Conservation (phyloP, 2,888 invertebrate genomes). For the Syrista parreyssii region DNA sequence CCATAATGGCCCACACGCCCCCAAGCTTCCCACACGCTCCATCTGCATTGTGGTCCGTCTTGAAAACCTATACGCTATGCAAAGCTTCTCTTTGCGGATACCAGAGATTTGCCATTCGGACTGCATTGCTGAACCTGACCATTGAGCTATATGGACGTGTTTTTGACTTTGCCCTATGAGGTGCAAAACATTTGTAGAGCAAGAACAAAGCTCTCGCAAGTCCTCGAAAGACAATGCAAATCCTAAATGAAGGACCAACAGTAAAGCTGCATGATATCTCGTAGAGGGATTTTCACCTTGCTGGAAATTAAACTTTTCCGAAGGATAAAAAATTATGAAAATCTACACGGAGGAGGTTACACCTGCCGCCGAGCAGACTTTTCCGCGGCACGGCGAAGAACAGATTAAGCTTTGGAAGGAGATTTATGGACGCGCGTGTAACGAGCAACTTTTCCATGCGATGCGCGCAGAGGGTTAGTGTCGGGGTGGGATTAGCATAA, state of each 20-base stretch:
- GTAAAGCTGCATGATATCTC: background rate
- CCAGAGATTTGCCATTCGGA: background rate
- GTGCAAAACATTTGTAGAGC: background rate
- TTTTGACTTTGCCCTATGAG: background rate
- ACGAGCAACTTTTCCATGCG: conserved; percentile 59
- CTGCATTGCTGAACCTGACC: background rate
- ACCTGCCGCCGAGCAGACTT: conserved; percentile 48
- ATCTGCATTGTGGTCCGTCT: conserved; percentile 36
- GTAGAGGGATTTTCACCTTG: background rate
- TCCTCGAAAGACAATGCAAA: background rate
- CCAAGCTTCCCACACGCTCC: conserved; percentile 51
- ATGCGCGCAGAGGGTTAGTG: conserved; percentile 50
- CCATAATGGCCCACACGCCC: conserved; percentile 60
- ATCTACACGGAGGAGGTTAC: conserved; percentile 41
- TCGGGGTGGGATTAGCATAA: conserved; percentile 61
- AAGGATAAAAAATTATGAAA: conserved; percentile 55
- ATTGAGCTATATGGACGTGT: background rate
- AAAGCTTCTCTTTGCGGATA: background rate
- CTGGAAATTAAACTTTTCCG: conserved; percentile 34
- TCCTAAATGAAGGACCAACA: background rate
- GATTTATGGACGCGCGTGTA: conserved; percentile 61
- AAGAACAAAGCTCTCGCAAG: background rate
- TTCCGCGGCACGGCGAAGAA: conserved; percentile 47
- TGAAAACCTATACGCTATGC: conserved; percentile 26
- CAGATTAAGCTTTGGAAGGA: conserved; percentile 61